Evolutionary conservation across 2,797 vertebrate species (phyloP), one percentile per base, ranked within the genome.

Genomic region (Rhinichthys osculus): DNA sequence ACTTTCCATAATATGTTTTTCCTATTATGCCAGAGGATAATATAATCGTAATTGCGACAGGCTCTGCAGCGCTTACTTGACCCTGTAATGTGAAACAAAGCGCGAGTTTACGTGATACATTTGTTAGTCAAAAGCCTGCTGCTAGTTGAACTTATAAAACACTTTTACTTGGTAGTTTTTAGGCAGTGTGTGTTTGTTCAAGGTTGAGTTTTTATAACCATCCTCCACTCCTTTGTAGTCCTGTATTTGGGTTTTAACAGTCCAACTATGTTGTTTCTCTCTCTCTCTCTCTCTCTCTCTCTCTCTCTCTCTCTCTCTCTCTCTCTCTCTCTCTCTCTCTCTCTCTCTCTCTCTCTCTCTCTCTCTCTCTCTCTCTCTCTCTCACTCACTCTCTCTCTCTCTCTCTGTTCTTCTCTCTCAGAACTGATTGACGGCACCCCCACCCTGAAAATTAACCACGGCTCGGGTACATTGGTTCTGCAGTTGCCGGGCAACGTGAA

Each of bases 401-500:
- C 14, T 84, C 67, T 47, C 14, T 84, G 30, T 71, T 72, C 27
- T 27, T 78, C 8, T 78, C 30, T 82, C 91, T 82, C 86, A 98
- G 97, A 97, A 88, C 93, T 98, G 89, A 95, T 95, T 8, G 87
- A 91, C 40, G 96, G 97, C 81, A 90, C 96, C 89, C 97, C 96
- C 78, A 95, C 95, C 89, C 91, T 98, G 91, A 97, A 96, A 93
- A 95, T 98, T 89, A 96, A 96, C 95, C 96, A 96, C 0, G 96
- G 96, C 89, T 95, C 95, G 5, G 96, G 95, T 88, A 95, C 94
- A 66, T 90, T 96, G 93, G 93, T 95, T 86, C 91, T 97, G 80
- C 96, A 95, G 94, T 96, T 98, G 93, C 96, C 96, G 89, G 93
- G 94, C 92, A 95, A 96, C 91, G 93, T 97, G 90, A 96, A 97